Base-by-base conservation (phyloP, 1,140 invertebrate species). In the Parapsyche elsis region DNA sequence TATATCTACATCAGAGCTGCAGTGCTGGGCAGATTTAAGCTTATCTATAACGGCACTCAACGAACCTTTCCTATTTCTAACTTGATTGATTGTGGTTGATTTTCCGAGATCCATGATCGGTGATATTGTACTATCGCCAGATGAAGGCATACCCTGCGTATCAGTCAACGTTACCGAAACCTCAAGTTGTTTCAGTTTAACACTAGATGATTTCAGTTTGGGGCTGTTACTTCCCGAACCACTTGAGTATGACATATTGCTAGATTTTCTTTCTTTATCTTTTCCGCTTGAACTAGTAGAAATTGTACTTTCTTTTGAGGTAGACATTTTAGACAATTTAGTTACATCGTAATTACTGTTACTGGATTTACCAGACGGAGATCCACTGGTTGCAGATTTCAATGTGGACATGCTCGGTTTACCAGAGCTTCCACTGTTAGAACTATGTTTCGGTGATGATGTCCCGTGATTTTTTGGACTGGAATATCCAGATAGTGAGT, bases 331-430 rank as follows among this genome's bases (percentile, higher is more conserved):
- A n/a, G 82, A 87, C 30, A 82, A 71, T 85, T 90, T 87, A 71
- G 87, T 85, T 71, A 88, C 77, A 80, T 89, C 88, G 74, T 88
- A 86, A 67, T 23, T 67, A 19, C 87, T 89, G 5, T 87, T 87
- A 5, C 86, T 86, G 1, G 88, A 88, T 82, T 89, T 88, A 0
- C 87, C 85, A 5, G 88, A 89, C 9, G 89, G 88, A 0, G 88
- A 90, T 0, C 89, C 88, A 84, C 91, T 93, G 0, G 94, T 91
- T 0, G 94, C 93, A 23, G 93, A 95, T 85, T 96, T 96, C n/a
- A 96, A 86, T 0, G 95, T 92, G 0, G 94, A 95, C 92, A 97
- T 95, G 84, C 95, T 96, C 0, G 95, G 95, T 85, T 97, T 97
- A 0, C 95, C 95, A 0, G 94, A 93, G 80, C 94, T 92, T 0